Evolutionary conservation across 2,113 vertebrate genomes (phyloP).

Genomic region (Tyto alba): DNA sequence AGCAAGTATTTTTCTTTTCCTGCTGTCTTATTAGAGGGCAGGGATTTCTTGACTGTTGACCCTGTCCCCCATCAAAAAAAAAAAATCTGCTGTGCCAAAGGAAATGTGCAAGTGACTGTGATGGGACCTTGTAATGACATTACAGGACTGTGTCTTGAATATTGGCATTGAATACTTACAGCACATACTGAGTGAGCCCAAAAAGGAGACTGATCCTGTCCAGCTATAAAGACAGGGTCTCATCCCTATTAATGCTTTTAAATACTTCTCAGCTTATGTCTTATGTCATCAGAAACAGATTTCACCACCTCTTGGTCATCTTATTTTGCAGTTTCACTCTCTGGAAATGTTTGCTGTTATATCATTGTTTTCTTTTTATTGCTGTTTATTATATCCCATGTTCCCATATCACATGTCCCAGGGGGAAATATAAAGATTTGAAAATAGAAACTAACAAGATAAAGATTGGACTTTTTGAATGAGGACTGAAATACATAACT

Average conservation of each 20-base stretch:
- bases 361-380: background rate
- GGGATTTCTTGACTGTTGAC: constrained; percentile 51
- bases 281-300: background rate
- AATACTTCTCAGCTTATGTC: background rate
- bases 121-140: constrained; percentile 63
- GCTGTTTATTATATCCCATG: background rate
- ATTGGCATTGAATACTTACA: constrained; percentile 17
- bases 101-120: constrained; percentile 52
- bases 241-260: background rate
- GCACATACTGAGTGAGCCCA: background rate
- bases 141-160: constrained; percentile 34
- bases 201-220: background rate
- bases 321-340: background rate
- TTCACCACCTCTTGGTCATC: background rate
- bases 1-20: constrained; percentile 52
- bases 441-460: background rate
- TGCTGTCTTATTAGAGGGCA: constrained; percentile 58
- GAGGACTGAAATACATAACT: background rate
- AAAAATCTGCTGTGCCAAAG: constrained; percentile 56
- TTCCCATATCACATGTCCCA: background rate
- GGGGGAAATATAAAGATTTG: background rate
- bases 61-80: constrained; percentile 48
- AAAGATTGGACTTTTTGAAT: background rate
- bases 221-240: background rate
- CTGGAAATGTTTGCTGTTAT: background rate